Evolutionary conservation across 1,140 invertebrate species (phyloP), one percentile per base, ranked within the genome.

Genomic region (Theocolax elegans): DNA sequence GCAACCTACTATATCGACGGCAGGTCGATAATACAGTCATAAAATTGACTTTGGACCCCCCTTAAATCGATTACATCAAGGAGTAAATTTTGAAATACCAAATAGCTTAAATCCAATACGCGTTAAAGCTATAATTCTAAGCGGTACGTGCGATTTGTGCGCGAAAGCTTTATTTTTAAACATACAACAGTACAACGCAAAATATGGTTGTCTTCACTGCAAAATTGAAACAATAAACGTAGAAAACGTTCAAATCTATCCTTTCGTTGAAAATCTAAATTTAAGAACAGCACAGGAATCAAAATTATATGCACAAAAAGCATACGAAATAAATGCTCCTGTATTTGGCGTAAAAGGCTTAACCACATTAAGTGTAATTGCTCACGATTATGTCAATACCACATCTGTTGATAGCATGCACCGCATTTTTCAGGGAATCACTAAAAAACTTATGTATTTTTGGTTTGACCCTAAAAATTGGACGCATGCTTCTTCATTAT

Each of bases 221-320:
- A n/a, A 56, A 56, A 29, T 35, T 19, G 29, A 35, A 17, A 31
- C 27, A 2, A 19, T 6, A n/a, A 9, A 29, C 12, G 21, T 69
- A 40, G 27, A 54, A 2, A 59, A 65, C 6, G 62, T 62, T n/a
- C n/a, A n/a, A n/a, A n/a, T n/a, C n/a, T n/a, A n/a, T n/a, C n/a
- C n/a, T n/a, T n/a, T n/a, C n/a, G 49, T 25, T n/a, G 23, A 40
- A 4, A 42, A 44, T 27, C 15, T 66, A n/a, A 10, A 56, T n/a
- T 21, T 69, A 13, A 48, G 74, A 72, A 72, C 68, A n/a, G 71
- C 74, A 12, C 10, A 72, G 12, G 42, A 59, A 71, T 51, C 59
- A 19, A 51, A 40, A 31, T 8, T 23, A 19, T n/a, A 46, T 15
- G 42, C 49, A 2, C 6, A 38, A 58, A 7, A 8, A 64, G 69